Percentiles rank a stretch among this genome's conserved stretches.
Conservation (phyloP, 2,888 invertebrate genomes). For the Cephus runcator region DNA sequence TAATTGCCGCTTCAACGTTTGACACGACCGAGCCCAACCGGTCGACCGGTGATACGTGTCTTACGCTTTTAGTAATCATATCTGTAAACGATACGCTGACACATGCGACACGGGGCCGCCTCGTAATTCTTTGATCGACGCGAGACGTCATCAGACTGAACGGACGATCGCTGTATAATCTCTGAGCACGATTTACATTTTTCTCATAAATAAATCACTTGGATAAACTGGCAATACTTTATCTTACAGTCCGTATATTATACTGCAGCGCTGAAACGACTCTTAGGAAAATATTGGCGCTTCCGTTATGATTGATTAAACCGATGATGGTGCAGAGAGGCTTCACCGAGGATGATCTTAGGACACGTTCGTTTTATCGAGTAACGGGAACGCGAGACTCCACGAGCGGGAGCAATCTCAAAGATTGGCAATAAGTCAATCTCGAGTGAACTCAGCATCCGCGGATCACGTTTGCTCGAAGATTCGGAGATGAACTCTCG, state of each 20-base stretch:
- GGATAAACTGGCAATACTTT: neutral
- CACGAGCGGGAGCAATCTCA: neutral
- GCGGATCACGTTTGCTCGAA: neutral
- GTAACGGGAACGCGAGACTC: neutral
- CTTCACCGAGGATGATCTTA: neutral
- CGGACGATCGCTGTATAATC: neutral
- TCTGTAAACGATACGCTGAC: conserved; percentile 2
- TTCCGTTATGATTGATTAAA: no score
- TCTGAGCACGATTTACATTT: neutral
- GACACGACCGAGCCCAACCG: neutral
- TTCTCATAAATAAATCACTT: neutral
- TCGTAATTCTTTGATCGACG: neutral
- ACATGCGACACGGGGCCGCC: neutral
- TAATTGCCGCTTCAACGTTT: conserved; percentile 41
- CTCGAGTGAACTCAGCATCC: neutral
- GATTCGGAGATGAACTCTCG: neutral
- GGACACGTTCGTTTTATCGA: neutral
- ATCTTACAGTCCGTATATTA: neutral
- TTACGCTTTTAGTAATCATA: conserved; percentile 2
- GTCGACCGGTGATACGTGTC: neutral
- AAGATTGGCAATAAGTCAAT: neutral
- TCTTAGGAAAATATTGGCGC: no score
- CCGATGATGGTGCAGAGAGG: neutral
- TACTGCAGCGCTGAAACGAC: no score
- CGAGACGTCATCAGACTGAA: neutral